phyloP scores from a whole-genome alignment of 2,797 vertebrate species.

The Podarcis lilfordi region DNA sequence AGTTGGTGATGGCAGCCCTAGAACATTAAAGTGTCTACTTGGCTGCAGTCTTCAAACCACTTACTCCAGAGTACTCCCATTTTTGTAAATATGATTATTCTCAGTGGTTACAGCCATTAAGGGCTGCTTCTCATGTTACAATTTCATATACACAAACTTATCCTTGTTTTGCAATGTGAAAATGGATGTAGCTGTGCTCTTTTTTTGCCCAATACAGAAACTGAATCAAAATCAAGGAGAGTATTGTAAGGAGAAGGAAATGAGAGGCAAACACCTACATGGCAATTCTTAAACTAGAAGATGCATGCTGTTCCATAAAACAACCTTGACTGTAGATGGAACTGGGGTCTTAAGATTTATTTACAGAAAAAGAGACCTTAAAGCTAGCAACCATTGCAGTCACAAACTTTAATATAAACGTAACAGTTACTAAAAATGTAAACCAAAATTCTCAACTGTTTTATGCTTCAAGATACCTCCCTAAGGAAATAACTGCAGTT shows the following conservation, averaged over 20 bases:
- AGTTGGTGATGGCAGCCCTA: constrained; percentile 17
- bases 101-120: constrained; percentile 32
- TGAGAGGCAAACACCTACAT: not conserved
- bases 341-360: not conserved
- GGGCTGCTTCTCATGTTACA: constrained; percentile 31
- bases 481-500: not conserved
- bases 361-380: not conserved
- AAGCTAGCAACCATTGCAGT: not conserved
- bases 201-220: not conserved
- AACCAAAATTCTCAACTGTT: not conserved
- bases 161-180: constrained; percentile 7
- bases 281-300: not conserved
- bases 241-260: not conserved
- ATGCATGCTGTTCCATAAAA: not conserved
- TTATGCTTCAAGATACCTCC: not conserved
- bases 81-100: constrained; percentile 30
- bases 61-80: constrained; percentile 20
- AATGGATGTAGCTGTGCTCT: not conserved
- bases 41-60: constrained; percentile 35
- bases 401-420: not conserved
- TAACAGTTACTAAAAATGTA: not conserved
- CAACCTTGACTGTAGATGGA: not conserved
- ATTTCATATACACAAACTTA: constrained; percentile 27
- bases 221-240: not conserved
- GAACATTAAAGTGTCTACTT: constrained; percentile 38